Conservation (phyloP, 2,888 invertebrate genomes). For the Tipula vernalis region DNA sequence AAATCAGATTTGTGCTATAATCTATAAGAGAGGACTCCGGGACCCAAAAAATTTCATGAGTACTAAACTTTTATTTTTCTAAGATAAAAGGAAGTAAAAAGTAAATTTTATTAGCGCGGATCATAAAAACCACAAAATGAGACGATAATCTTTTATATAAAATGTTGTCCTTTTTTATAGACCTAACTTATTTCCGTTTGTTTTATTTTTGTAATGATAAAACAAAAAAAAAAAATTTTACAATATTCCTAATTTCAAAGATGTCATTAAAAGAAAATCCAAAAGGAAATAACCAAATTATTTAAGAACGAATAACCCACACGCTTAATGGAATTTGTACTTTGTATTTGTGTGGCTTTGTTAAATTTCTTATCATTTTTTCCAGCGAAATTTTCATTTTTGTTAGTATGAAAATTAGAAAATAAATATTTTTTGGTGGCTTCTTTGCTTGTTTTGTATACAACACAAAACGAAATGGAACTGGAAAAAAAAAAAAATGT, state of each 20-base stretch:
- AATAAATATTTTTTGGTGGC: background rate
- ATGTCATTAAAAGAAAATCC: background rate
- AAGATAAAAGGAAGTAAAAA: background rate
- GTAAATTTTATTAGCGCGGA: background rate
- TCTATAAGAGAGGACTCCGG: too few relatives aligned
- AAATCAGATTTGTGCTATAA: too few relatives aligned
- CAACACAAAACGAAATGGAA: background rate
- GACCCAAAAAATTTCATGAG: too few relatives aligned
- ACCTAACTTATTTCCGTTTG: background rate
- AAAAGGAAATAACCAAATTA: background rate
- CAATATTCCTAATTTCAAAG: background rate
- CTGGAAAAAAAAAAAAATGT: background rate
- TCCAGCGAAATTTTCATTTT: background rate
- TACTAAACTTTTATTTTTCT: too few relatives aligned
- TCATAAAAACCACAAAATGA: background rate
- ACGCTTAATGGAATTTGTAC: background rate
- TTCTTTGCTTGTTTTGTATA: background rate
- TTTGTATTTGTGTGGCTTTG: background rate
- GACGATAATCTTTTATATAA: background rate
- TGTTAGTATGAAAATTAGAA: background rate
- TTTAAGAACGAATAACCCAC: background rate
- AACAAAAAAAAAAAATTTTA: background rate
- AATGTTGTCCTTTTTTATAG: background rate
- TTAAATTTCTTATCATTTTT: background rate
- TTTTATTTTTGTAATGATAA: background rate